These are phyloP conservation scores for Drosophila saltans DNA, from an alignment of 1,140 invertebrate genomes.

Conservation along the genomic window DNA sequence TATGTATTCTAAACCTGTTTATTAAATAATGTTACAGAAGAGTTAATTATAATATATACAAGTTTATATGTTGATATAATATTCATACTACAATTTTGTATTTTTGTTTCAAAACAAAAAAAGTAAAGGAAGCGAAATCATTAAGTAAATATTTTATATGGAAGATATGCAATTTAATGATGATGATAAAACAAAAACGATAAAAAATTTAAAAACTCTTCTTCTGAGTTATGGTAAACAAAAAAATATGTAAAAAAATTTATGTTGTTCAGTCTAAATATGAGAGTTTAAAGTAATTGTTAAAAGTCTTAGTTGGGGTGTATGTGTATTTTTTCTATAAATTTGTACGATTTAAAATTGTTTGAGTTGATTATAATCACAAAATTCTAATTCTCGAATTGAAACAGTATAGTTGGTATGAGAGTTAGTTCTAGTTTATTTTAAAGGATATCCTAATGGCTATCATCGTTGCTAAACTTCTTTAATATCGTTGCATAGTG, in stretches of 20 bases:
- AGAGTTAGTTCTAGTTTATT: slow-evolving; percentile 37
- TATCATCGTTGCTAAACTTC: slow-evolving; percentile 22
- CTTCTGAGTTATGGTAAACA: not conserved
- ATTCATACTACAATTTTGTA: slow-evolving; percentile 13
- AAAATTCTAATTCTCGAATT: slow-evolving; percentile 5
- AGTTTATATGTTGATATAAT: slow-evolving; percentile 18
- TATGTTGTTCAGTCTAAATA: slow-evolving; percentile 13
- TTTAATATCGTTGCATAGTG: slow-evolving; percentile 30
- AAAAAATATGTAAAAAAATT: slow-evolving; percentile 5
- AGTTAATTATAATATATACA: slow-evolving; percentile 51
- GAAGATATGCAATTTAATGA: slow-evolving; percentile 21
- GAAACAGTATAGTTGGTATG: not conserved
- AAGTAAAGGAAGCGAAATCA: slow-evolving; percentile 13
- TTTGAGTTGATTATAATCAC: slow-evolving; percentile 21
- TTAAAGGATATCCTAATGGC: slow-evolving; percentile 13
- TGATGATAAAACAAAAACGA: not conserved
- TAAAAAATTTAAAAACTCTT: not conserved
- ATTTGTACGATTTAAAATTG: slow-evolving; percentile 22
- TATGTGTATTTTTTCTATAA: slow-evolving; percentile 4
- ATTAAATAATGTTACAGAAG: slow-evolving; percentile 27
- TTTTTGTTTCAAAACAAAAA: slow-evolving; percentile 6
- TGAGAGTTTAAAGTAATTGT: not conserved
- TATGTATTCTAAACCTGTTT: not conserved
- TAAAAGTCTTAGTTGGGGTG: not conserved
- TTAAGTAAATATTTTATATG: slow-evolving; percentile 6